Percentiles rank a stretch among this genome's conserved stretches.
Evolutionary conservation across 2,113 vertebrate genomes (phyloP).

Genomic region (Passer domesticus): DNA sequence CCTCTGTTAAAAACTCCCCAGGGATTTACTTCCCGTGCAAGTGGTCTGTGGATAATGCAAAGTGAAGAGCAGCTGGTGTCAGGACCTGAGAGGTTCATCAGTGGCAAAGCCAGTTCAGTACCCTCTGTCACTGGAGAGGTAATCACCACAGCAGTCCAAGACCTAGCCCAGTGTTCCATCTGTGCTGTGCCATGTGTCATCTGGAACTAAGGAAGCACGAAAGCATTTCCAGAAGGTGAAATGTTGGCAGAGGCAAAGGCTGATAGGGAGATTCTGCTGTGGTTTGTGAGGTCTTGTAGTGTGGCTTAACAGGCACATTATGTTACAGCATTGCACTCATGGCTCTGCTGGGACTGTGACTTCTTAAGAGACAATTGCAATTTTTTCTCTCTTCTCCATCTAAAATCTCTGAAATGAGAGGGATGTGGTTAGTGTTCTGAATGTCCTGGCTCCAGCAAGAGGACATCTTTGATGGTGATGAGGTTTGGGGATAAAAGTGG

Average conservation of each 20-base stretch:
- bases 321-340: neutral
- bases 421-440: neutral
- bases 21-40: neutral
- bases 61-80: neutral
- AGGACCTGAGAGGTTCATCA: neutral
- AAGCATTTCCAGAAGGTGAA: neutral
- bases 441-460: neutral
- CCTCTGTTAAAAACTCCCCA: neutral
- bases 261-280: neutral
- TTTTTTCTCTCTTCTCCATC: neutral
- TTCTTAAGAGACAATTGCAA: neutral
- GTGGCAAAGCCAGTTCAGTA: neutral
- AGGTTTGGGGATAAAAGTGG: neutral
- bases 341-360: neutral
- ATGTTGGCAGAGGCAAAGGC: neutral
- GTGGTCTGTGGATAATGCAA: neutral
- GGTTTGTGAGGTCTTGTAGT: neutral
- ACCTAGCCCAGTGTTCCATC: neutral
- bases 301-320: accelerated
- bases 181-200: neutral
- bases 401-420: neutral
- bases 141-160: neutral
- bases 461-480: neutral
- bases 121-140: neutral
- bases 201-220: neutral